phyloP scores from a whole-genome alignment of 2,797 vertebrate species.

The Pangasius djambal region DNA sequence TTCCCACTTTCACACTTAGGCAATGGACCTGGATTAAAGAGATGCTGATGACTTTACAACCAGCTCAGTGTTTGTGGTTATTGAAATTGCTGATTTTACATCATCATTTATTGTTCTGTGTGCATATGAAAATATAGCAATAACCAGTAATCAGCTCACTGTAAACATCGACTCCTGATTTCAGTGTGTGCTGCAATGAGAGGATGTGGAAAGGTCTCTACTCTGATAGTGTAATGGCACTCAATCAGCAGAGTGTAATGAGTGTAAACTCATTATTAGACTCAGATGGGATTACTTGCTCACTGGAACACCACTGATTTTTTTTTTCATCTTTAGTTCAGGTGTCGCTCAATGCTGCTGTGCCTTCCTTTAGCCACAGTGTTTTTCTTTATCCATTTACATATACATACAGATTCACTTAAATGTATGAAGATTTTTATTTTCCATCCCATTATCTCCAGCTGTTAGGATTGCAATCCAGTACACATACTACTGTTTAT shows the following conservation, averaged over 20 bases:
- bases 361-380: not conserved
- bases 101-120: not conserved
- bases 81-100: not conserved
- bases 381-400: not conserved
- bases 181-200: not conserved
- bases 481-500: too few species aligned
- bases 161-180: not conserved
- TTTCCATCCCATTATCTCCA: too few species aligned
- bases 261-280: not conserved
- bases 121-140: not conserved
- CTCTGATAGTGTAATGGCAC: not conserved
- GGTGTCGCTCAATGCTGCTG: not conserved
- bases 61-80: not conserved
- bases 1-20: not conserved
- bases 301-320: not conserved
- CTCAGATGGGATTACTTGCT: not conserved
- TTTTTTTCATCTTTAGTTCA: not conserved
- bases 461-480: not conserved
- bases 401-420: not conserved
- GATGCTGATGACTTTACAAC: not conserved
- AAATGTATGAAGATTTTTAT: too few species aligned
- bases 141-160: not conserved
- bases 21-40: not conserved
- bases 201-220: conserved; percentile 1
- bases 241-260: not conserved